Percentiles rank a stretch among this genome's conserved stretches.
phyloP scores from a whole-genome alignment of 2,113 vertebrate genomes.

The Hiodon alosoides region DNA sequence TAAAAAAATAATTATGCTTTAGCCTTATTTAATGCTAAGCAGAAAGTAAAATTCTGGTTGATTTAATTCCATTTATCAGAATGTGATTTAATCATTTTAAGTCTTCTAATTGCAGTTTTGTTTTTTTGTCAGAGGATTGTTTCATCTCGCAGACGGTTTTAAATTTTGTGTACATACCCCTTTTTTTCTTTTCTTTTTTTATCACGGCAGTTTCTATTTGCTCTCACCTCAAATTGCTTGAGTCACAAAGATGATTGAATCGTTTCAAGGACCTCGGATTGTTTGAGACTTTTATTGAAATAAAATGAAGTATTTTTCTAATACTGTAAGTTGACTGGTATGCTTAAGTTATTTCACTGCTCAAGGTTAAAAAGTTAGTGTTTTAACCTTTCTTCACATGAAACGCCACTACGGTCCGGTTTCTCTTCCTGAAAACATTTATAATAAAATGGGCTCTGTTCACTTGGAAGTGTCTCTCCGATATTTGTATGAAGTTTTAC shows the following conservation, averaged over 20 bases:
- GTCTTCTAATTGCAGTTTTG: slow-evolving; percentile 3
- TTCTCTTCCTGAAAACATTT: background rate
- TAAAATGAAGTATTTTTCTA: slow-evolving; percentile 18
- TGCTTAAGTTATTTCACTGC: slow-evolving; percentile 13
- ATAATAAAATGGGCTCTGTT: background rate
- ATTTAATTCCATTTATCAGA: background rate
- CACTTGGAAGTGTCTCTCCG: no score
- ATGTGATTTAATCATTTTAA: slow-evolving; percentile 11
- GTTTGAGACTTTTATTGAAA: slow-evolving; percentile 10
- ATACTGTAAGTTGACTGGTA: background rate
- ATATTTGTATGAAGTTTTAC: no score
- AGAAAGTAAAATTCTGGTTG: background rate
- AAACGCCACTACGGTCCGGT: no score
- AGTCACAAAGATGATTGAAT: background rate
- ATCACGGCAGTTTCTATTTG: background rate
- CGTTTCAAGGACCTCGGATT: background rate
- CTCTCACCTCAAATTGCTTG: background rate
- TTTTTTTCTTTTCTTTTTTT: background rate
- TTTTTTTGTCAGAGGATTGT: background rate
- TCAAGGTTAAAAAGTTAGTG: background rate
- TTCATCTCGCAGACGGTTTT: background rate
- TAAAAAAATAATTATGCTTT: slow-evolving; percentile 3
- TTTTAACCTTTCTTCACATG: background rate
- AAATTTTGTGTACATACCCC: background rate
- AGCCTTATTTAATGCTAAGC: background rate